Evolutionary conservation across 1,140 invertebrate genomes (phyloP).

Genomic region (Brachionus paranguensis): DNA sequence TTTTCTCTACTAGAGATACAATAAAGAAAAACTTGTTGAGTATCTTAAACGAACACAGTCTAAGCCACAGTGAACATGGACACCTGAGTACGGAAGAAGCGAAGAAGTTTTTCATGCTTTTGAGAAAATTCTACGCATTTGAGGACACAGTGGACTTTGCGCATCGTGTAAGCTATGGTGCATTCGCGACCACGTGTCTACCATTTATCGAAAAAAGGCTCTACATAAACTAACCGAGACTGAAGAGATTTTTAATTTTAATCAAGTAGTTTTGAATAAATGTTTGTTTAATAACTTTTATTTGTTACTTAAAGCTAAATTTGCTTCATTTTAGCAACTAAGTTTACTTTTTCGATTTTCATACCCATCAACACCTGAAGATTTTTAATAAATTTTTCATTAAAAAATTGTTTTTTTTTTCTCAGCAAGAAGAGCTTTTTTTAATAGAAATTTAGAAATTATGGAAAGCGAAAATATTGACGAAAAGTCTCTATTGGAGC

Average conservation of each 20-base stretch:
- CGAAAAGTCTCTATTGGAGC: not conserved
- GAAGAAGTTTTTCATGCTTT: not conserved
- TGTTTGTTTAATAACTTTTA: constrained; percentile 11
- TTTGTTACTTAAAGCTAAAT: constrained; percentile 5
- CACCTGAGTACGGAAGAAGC: not conserved
- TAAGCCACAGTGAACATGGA: not conserved
- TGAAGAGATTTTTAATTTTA: not conserved
- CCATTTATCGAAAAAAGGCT: not conserved
- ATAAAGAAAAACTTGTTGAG: constrained; percentile 7
- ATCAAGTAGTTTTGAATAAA: not conserved
- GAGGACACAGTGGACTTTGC: not conserved
- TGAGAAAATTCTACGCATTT: not conserved
- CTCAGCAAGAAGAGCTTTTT: not conserved
- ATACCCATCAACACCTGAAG: not conserved
- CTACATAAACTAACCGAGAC: not conserved
- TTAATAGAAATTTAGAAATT: not conserved
- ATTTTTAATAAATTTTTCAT: constrained; percentile 17
- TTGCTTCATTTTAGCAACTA: constrained; percentile 2
- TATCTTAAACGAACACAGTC: not conserved
- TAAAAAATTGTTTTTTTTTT: not conserved
- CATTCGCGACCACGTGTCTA: not conserved
- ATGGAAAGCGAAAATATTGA: not conserved
- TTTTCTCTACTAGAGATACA: not conserved
- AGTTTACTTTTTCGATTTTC: not conserved
- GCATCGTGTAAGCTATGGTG: not conserved